Evolutionary conservation across 2,888 invertebrate species (phyloP).

Genomic region (Glyphotaelius pellucidus): DNA sequence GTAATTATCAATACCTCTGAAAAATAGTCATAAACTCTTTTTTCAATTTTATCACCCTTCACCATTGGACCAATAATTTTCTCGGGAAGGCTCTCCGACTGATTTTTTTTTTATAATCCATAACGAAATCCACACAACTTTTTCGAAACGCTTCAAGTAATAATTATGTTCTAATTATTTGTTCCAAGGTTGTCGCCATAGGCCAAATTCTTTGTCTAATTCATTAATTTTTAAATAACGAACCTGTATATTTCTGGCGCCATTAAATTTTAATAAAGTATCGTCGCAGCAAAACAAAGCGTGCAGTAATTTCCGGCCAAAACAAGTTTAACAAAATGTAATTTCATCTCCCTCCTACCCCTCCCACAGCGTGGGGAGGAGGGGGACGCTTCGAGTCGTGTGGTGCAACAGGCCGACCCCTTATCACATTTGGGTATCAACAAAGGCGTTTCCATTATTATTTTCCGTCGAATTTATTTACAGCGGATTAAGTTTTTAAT

Average conservation of each 20-base stretch:
- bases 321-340: conserved; percentile 13
- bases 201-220: neutral
- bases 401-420: conserved; percentile 2
- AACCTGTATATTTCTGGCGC: neutral
- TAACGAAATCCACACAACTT: neutral
- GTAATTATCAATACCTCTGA: neutral
- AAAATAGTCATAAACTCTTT: neutral
- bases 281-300: conserved; percentile 5
- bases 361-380: neutral
- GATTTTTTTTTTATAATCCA: neutral
- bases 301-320: conserved; percentile 24
- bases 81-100: neutral
- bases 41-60: neutral
- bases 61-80: neutral
- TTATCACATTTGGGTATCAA: conserved; percentile 2
- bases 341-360: neutral
- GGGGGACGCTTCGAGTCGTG: neutral
- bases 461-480: neutral
- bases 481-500: neutral
- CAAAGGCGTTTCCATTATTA: neutral
- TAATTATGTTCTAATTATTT: neutral
- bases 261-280: conserved; percentile 6
- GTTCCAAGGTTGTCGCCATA: neutral
- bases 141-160: neutral
- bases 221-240: neutral